Evolutionary conservation across 92 coral and sea anemone species (phyloP), one percentile per base, ranked within the genome.

Genomic region (Epizoanthus illoricatus): DNA sequence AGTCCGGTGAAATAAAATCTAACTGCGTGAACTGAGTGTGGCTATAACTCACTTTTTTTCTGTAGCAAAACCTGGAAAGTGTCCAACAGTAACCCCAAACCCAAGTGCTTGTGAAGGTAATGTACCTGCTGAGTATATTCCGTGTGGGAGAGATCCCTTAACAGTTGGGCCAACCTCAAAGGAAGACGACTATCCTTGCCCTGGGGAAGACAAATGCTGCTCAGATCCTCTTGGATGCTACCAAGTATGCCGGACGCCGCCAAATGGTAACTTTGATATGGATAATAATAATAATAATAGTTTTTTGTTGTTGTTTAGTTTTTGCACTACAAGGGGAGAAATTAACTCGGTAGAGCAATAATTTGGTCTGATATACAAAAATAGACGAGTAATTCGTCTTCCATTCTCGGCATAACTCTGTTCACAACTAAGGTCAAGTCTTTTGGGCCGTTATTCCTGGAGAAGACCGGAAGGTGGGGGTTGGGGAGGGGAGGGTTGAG

Each of bases 161-260:
- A 1, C 5, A 1, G 71, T 78, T 45, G 82, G 23, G 19, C 43
- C 20, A 45, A 85, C 86, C 16, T 73, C 82, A 55, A 80, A 84
- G 21, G 88, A 81, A 40, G 79, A 86, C 49, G 96, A 92, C 66
- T 92, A 90, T 81, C 76, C 80, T 21, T 92, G 96, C 69, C 96
- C 96, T 85, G 96, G 96, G 33, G 81, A 87, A 73, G 90, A 90
- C 58, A 81, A 86, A 13, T 92, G 96, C 54, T 92, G 96, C 42
- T 68, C 68, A 72, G 80, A 76, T 47, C 81, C 89, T 20, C 79
- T 85, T 43, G 86, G 83, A 56, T 92, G 96, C 56, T 69, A 80
- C 57, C 56, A 75, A 36, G 71, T 88, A 40, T 88, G 91, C 28
- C 78, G 75, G 18, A 75, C 84, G 5, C 91, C 91, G 42, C 91